Evolutionary conservation across 2,888 invertebrate genomes (phyloP), one percentile per base, ranked within the genome.

Genomic region (Macrophya alboannulata): DNA sequence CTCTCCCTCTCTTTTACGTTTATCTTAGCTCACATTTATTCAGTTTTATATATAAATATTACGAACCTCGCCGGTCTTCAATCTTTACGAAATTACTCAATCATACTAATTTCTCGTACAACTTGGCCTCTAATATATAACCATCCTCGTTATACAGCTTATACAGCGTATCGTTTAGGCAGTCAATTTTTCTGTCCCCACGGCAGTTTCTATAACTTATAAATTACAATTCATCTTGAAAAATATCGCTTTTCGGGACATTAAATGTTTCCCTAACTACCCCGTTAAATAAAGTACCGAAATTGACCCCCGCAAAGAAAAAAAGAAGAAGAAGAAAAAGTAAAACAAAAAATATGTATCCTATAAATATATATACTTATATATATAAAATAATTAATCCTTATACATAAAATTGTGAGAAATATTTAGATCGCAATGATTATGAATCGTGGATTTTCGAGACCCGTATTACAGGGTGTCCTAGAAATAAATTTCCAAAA

Each of bases 181-280:
- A 31, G 25, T 62, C 62, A 31, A 62, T 25, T 62, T 62, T 62
- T 55, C 55, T 62, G 62, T 62, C 62, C 62, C 62, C 21, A 21
- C 21, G n/a, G n/a, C 62, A 25, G 62, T 62, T 62, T 62, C 62
- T 62, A 62, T 71, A 71, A 71, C n/a, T 71, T 71, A 71, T 71
- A 71, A 71, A 71, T 71, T 71, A 71, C 37, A 71, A 71, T 71
- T n/a, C 40, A 71, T 71, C 40, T 62, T 25, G 45, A 21, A 72
- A 15, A 43, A 74, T 45, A 45, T 12, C 10, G 10, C 74, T 12
- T 74, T 74, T 74, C 45, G 21, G 74, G 45, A 25, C 74, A 74
- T 74, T 74, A 74, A 74, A 74, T 21, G 43, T 45, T 45, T 45
- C 74, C 74, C 5, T 21, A 74, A 74, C 21, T 45, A 37, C 17